Evolutionary conservation across 2,888 invertebrate genomes (phyloP).

Genomic region (Lasioglossum oenotherae): DNA sequence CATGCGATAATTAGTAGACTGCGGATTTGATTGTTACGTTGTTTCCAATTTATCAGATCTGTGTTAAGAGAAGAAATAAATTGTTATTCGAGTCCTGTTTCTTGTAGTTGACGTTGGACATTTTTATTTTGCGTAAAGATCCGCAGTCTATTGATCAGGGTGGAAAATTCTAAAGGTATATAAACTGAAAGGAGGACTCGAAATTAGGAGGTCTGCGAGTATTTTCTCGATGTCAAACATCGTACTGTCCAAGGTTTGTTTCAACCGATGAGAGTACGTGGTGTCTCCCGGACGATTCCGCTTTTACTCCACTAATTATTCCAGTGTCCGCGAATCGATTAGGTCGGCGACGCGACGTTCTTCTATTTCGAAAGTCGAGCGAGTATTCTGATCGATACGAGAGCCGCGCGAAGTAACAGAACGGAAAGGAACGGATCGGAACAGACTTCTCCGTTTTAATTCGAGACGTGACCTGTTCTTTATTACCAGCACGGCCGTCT

Average conservation of each 20-base stretch:
- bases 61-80: not conserved
- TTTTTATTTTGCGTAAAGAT: not conserved
- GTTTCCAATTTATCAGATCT: not conserved
- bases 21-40: not conserved
- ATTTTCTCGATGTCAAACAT: too few species aligned
- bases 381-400: slow-evolving; percentile 10
- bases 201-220: too few species aligned
- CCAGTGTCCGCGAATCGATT: not conserved
- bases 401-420: not conserved
- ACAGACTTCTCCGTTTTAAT: slow-evolving; percentile 15
- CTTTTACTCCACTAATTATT: not conserved
- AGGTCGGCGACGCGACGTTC: not conserved
- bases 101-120: too few species aligned
- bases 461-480: slow-evolving; percentile 22
- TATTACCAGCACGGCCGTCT: slow-evolving; percentile 15
- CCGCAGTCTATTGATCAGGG: not conserved
- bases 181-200: too few species aligned
- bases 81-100: not conserved
- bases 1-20: not conserved
- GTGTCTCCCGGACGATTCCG: not conserved
- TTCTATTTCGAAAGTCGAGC: slow-evolving; percentile 12
- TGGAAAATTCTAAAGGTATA: not conserved
- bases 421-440: slow-evolving; percentile 1
- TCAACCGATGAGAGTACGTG: not conserved
- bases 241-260: not conserved